Evolutionary conservation across 2,113 vertebrate species (phyloP).

Genomic region (Narcine bancroftii): DNA sequence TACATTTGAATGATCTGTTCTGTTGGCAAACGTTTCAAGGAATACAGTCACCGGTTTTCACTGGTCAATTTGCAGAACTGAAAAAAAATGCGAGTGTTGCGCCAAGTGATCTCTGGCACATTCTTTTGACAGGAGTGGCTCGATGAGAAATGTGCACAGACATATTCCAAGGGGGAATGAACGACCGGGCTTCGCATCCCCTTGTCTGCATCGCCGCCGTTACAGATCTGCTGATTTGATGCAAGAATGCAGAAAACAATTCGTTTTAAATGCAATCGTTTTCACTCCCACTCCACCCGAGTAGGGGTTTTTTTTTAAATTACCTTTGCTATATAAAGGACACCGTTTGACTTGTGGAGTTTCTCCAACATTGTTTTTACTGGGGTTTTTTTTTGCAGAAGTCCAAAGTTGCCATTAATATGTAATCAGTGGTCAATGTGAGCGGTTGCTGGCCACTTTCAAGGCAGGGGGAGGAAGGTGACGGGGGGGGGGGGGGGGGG

Average conservation of each 20-base stretch:
- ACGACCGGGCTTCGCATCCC: neutral
- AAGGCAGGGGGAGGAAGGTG: too few species aligned
- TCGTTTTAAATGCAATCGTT: neutral
- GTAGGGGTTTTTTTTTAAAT: too few species aligned
- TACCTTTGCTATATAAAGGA: too few species aligned
- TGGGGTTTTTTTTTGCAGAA: neutral
- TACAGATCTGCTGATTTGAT: too few species aligned
- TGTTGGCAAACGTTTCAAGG: neutral
- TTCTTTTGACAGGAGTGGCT: neutral
- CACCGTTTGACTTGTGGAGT: too few species aligned
- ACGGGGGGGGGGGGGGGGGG: too few species aligned
- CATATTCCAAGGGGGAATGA: neutral
- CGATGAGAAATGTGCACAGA: neutral
- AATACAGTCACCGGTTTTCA: neutral
- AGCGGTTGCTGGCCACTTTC: too few species aligned
- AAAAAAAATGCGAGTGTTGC: neutral
- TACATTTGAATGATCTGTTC: too few species aligned
- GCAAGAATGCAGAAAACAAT: neutral
- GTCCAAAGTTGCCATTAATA: neutral
- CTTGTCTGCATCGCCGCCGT: too few species aligned
- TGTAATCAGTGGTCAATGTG: neutral
- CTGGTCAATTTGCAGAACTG: constrained; percentile 18
- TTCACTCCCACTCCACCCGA: neutral
- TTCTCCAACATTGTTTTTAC: too few species aligned
- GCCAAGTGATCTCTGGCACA: neutral